phyloP scores from a whole-genome alignment of 1,140 invertebrate genomes.

The Hyles euphorbiae region DNA sequence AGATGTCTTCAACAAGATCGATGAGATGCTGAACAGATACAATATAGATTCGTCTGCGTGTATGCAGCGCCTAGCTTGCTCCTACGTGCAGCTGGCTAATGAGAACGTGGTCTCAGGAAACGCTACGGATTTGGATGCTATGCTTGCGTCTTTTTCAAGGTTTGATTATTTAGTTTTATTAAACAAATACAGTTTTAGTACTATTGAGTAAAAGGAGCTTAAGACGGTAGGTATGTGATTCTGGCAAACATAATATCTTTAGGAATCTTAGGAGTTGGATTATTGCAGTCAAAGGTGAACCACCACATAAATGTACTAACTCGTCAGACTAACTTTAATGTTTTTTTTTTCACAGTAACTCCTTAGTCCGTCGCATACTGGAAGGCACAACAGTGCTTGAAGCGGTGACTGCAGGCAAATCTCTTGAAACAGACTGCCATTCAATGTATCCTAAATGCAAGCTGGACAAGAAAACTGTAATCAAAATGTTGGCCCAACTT shows the following conservation, averaged over 20 bases:
- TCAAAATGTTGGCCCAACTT: slow-evolving; percentile 78
- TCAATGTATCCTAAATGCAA: slow-evolving; percentile 78
- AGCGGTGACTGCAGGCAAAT: slow-evolving; percentile 81
- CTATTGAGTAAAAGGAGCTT: no score
- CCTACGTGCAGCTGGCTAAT: slow-evolving; percentile 82
- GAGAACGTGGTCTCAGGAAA: slow-evolving; percentile 78
- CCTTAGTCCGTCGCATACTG: slow-evolving; percentile 81
- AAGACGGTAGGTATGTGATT: no score
- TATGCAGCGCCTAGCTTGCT: slow-evolving; percentile 85
- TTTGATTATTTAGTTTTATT: no score
- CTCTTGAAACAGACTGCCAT: slow-evolving; percentile 77
- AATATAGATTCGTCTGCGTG: slow-evolving; percentile 87
- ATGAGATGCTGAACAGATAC: slow-evolving; percentile 82
- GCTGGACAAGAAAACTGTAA: slow-evolving; percentile 78
- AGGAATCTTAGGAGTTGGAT: no score
- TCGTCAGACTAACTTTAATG: no score
- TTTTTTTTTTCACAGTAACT: slow-evolving; percentile 77
- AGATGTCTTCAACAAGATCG: slow-evolving; percentile 82
- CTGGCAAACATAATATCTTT: no score
- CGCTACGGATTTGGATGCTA: slow-evolving; percentile 79
- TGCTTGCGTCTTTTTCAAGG: slow-evolving; percentile 80
- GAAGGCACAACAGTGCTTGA: slow-evolving; percentile 86
- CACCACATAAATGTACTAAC: no score
- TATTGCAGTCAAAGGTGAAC: no score
- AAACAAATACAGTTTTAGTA: no score